These are phyloP conservation scores for Enteromius afrohamiltoni DNA, from an alignment of 2,797 vertebrate species.

Conservation along the genomic window DNA sequence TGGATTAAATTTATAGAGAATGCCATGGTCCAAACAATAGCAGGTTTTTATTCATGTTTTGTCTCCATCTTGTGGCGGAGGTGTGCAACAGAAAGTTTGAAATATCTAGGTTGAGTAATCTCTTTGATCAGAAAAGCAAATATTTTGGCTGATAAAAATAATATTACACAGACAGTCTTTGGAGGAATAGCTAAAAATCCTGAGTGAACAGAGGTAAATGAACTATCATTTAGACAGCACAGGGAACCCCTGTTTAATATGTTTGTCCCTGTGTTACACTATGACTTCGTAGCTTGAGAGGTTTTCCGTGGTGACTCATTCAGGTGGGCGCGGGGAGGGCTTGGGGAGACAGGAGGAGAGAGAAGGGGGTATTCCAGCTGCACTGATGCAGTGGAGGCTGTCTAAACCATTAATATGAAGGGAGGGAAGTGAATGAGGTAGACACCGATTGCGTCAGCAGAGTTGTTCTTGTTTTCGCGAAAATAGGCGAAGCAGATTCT, in stretches of 20 bases:
- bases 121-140: slow-evolving; percentile 12
- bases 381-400: slow-evolving; percentile 33
- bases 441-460: slow-evolving; percentile 42
- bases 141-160: neutral
- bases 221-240: neutral
- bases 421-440: slow-evolving; percentile 50
- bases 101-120: neutral
- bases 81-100: neutral
- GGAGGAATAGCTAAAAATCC: neutral
- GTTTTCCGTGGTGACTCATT: slow-evolving; percentile 58
- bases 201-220: neutral
- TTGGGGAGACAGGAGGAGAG: neutral
- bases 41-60: neutral
- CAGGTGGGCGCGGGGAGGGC: slow-evolving; percentile 43
- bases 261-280: slow-evolving; percentile 39
- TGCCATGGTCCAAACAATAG: neutral
- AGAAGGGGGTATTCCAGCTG: slow-evolving; percentile 52
- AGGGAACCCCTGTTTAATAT: slow-evolving; percentile 53
- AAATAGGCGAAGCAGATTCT: neutral
- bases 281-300: slow-evolving; percentile 47
- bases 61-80: slow-evolving; percentile 37
- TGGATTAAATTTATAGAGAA: neutral
- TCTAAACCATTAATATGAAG: slow-evolving; percentile 54
- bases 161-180: neutral
- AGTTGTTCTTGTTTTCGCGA: slow-evolving; percentile 33